These are phyloP conservation scores for Sander lucioperca DNA, from an alignment of 2,113 vertebrate species.

Conservation along the genomic window DNA sequence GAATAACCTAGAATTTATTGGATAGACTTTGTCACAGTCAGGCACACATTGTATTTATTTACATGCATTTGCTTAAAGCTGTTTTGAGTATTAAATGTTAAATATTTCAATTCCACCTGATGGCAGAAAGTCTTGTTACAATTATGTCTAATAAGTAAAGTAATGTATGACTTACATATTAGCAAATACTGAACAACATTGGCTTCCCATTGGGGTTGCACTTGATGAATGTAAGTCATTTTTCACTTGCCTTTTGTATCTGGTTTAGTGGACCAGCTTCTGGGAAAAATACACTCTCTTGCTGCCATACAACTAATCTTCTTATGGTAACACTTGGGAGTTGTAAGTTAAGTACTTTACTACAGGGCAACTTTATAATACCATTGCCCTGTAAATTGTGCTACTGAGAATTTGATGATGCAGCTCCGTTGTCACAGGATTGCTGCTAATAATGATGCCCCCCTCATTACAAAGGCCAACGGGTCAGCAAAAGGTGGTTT, in stretches of 20 bases:
- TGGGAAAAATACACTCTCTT: not conserved
- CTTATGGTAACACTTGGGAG: not conserved
- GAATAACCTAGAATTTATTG: slow-evolving; percentile 22
- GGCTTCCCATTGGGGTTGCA: not conserved
- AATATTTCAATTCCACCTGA: not conserved
- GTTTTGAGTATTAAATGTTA: not conserved
- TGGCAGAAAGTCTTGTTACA: not conserved
- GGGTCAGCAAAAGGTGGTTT: not conserved
- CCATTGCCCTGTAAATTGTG: not conserved
- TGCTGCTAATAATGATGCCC: not conserved
- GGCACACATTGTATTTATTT: not conserved
- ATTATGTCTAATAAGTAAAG: not conserved
- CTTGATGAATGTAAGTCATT: not conserved
- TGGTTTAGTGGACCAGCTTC: not conserved
- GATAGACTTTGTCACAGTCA: slow-evolving; percentile 14
- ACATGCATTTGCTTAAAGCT: not conserved
- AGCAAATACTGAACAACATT: not conserved
- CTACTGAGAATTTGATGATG: not conserved
- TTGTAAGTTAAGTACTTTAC: not conserved
- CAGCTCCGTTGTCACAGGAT: not conserved
- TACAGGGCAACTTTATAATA: not conserved
- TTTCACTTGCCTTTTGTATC: not conserved
- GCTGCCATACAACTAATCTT: not conserved
- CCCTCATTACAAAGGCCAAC: not conserved
- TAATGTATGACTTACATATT: not conserved